Evolutionary conservation across 2,888 invertebrate genomes (phyloP).

Genomic region (Stictocephala bisonia): DNA sequence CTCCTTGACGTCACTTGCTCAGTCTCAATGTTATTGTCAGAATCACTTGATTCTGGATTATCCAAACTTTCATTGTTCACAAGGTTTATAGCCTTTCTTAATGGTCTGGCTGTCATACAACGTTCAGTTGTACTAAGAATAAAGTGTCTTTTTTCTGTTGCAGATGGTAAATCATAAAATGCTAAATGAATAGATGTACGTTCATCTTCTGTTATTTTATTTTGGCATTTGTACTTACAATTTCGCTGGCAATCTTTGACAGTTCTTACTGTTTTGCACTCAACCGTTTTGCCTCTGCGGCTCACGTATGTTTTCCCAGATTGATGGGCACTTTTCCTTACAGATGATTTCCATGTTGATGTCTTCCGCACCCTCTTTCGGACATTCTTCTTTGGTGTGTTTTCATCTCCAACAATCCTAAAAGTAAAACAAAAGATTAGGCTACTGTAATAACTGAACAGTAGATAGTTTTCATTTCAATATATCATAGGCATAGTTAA

Average conservation of each 20-base stretch:
- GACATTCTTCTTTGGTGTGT: neutral
- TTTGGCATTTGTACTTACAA: slow-evolving; percentile 21
- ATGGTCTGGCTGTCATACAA: neutral
- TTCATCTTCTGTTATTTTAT: neutral
- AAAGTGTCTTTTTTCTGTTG: slow-evolving; percentile 14
- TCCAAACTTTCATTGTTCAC: neutral
- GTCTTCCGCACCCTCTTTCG: neutral
- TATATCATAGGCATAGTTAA: no score
- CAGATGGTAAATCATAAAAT: neutral
- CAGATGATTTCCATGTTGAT: slow-evolving; percentile 8
- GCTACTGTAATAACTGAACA: no score
- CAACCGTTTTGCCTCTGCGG: slow-evolving; percentile 26
- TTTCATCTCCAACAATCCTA: no score
- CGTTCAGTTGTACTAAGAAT: neutral
- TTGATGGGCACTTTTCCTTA: slow-evolving; percentile 28
- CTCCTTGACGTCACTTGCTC: neutral
- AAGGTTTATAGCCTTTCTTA: neutral
- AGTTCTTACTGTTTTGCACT: neutral
- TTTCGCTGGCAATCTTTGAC: neutral
- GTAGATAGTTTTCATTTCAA: no score
- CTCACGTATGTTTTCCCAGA: slow-evolving; percentile 15
- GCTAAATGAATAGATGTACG: neutral
- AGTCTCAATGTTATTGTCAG: neutral
- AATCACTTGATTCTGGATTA: neutral
- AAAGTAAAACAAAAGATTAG: no score